These are phyloP conservation scores for Elegia similella DNA, from an alignment of 2,888 invertebrate species.

Conservation along the genomic window DNA sequence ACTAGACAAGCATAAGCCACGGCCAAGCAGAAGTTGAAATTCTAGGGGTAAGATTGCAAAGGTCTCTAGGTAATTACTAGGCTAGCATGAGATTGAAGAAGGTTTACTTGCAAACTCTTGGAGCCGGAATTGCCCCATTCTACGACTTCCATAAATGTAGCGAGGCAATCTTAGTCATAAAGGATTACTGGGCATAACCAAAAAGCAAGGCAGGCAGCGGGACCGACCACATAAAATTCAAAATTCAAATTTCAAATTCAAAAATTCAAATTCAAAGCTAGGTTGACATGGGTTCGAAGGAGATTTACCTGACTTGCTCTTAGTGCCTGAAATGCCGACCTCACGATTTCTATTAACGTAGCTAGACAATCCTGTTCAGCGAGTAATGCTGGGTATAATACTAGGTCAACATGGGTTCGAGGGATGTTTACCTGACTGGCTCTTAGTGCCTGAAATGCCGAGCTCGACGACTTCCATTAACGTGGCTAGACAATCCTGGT, in stretches of 20 bases:
- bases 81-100: background rate
- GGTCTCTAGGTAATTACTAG: too few relatives aligned
- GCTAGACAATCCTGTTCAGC: constrained; percentile 96
- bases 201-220: background rate
- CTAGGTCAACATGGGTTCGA: background rate
- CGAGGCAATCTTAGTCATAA: too few relatives aligned
- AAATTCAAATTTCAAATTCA: too few relatives aligned
- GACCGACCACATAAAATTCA: constrained; percentile 37
- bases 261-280: too few relatives aligned
- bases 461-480: constrained; percentile 73
- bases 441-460: constrained; percentile 48
- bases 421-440: too few relatives aligned
- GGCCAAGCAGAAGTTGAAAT: background rate
- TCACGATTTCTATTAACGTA: constrained; percentile 98
- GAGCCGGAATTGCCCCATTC: constrained; percentile 98
- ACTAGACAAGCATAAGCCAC: constrained; percentile 34
- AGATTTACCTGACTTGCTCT: constrained; percentile 83
- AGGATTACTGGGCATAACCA: background rate
- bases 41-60: too few relatives aligned
- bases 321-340: constrained; percentile 97
- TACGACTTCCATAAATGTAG: constrained; percentile 93
- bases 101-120: constrained; percentile 85
- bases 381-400: too few relatives aligned
- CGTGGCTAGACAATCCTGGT: constrained; percentile 94
- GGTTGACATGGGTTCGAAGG: background rate